These are phyloP conservation scores for Habrosyne pyritoides DNA, from an alignment of 2,888 invertebrate genomes.

Conservation along the genomic window DNA sequence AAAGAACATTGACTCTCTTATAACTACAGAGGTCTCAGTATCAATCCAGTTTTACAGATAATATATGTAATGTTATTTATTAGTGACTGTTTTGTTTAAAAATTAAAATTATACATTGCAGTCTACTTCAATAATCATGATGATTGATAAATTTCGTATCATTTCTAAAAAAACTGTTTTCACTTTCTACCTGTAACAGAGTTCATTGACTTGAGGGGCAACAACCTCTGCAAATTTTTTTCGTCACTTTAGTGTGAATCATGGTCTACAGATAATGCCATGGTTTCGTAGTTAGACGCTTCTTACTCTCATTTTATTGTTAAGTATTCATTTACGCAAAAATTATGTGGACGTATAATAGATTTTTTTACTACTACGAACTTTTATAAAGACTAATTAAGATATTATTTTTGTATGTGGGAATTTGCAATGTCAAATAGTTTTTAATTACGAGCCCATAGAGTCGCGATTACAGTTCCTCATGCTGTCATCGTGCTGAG, in stretches of 20 bases:
- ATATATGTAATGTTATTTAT: no score
- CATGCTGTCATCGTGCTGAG: slow-evolving; percentile 74
- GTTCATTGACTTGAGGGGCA: slow-evolving; percentile 57
- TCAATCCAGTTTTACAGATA: no score
- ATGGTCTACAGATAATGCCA: slow-evolving; percentile 48
- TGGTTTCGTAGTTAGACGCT: slow-evolving; percentile 46
- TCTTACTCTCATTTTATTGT: slow-evolving; percentile 4
- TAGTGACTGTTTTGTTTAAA: no score
- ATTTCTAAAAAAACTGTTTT: slow-evolving; percentile 20
- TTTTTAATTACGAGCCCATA: slow-evolving; percentile 70
- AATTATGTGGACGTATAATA: not conserved
- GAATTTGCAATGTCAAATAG: no score
- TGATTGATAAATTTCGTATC: no score
- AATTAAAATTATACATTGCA: no score
- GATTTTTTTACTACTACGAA: not conserved
- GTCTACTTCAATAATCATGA: no score
- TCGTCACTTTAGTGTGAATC: slow-evolving; percentile 46
- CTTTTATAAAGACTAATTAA: no score
- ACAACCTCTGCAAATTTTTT: slow-evolving; percentile 51
- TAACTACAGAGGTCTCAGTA: no score
- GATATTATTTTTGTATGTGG: no score
- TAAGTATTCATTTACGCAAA: not conserved
- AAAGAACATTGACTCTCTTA: no score
- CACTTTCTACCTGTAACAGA: slow-evolving; percentile 30
- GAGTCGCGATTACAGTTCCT: slow-evolving; percentile 73